These are phyloP conservation scores for Bucco capensis DNA, from an alignment of 2,113 vertebrate genomes.

Conservation along the genomic window DNA sequence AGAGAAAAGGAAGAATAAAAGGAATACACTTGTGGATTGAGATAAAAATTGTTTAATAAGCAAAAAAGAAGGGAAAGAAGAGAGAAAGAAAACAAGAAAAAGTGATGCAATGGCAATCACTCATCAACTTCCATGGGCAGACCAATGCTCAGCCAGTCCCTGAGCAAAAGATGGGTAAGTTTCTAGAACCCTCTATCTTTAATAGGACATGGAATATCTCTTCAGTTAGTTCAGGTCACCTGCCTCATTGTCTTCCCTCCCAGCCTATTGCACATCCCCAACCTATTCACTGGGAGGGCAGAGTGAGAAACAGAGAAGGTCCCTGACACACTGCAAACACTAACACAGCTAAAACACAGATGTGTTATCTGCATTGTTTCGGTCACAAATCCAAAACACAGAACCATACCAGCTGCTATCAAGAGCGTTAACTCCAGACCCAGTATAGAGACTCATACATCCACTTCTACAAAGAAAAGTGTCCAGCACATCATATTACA, in stretches of 20 bases:
- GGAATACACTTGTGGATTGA: accelerated
- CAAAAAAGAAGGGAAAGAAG: background rate
- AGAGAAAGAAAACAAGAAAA: background rate
- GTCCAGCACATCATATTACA: background rate
- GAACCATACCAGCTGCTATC: background rate
- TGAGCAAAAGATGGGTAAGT: background rate
- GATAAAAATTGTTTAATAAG: background rate
- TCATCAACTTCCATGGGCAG: background rate
- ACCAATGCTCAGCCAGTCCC: background rate
- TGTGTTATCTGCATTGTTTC: background rate
- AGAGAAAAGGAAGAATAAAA: background rate
- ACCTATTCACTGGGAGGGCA: background rate
- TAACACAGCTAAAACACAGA: background rate
- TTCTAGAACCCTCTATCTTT: background rate
- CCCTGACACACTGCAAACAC: background rate
- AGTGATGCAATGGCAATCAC: background rate
- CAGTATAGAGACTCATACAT: background rate
- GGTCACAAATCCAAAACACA: background rate
- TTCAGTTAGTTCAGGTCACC: background rate
- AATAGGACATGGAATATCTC: background rate
- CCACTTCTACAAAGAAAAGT: background rate
- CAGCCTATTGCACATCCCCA: background rate
- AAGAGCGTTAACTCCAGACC: background rate
- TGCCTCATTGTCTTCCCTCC: accelerated
- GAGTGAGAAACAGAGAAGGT: background rate